Evolutionary conservation across 2,113 vertebrate species (phyloP).

Genomic region (Amblyopsis rosae): DNA sequence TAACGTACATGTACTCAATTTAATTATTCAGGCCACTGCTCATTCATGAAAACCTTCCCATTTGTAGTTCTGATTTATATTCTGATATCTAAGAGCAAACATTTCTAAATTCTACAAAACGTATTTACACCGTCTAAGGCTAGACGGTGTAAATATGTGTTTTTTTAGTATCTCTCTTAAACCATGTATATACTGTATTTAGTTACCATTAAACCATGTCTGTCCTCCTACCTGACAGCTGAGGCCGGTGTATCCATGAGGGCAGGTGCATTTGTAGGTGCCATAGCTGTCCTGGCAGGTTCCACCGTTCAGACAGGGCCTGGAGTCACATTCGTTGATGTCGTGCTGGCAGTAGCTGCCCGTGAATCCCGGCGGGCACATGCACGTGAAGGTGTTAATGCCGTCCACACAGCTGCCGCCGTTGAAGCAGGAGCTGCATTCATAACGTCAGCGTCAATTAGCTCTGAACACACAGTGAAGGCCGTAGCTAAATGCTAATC

Average conservation of each 20-base stretch:
- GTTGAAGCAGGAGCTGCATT: slow-evolving; percentile 92
- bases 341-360: slow-evolving; percentile 96
- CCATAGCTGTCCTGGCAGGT: slow-evolving; percentile 96
- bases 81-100: too few relatives aligned
- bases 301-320: slow-evolving; percentile 90
- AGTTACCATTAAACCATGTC: neutral
- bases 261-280: slow-evolving; percentile 92
- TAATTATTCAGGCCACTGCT: too few relatives aligned
- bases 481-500: neutral
- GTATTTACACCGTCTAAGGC: too few relatives aligned
- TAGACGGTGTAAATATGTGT: too few relatives aligned
- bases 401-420: slow-evolving; percentile 92
- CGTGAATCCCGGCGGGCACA: slow-evolving; percentile 89
- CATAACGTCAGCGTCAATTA: neutral
- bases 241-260: slow-evolving; percentile 90
- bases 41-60: too few relatives aligned
- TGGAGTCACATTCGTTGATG: slow-evolving; percentile 94
- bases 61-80: too few relatives aligned
- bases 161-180: too few relatives aligned
- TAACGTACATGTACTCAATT: too few relatives aligned
- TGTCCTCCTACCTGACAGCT: slow-evolving; percentile 88
- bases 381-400: slow-evolving; percentile 92
- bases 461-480: neutral
- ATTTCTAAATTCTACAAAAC: too few relatives aligned
- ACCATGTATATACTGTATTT: too few relatives aligned